Base-by-base conservation (phyloP, 2,113 vertebrate genomes). In the Sciurus niger region DNA sequence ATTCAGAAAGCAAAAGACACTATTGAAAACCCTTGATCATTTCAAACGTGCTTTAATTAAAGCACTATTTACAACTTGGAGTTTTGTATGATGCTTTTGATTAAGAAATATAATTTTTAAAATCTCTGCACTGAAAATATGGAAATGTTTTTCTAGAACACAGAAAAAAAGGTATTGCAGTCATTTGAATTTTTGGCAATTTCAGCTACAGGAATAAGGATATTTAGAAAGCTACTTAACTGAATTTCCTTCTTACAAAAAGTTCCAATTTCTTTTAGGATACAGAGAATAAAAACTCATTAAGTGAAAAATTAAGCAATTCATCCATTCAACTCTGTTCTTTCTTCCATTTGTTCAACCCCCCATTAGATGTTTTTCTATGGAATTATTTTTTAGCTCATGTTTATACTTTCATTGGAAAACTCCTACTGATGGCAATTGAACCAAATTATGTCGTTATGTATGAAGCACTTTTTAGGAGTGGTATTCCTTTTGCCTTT, bases 1-100 rank as follows among this genome's bases (percentile, higher is more conserved):
- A 86, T 74, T 92, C 58, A 65, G 67, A 84, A 96, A 76, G 25
- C 25, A 65, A 70, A 89, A 90, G 51, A 65, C 12, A 8, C 13
- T 93, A 25, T 20, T 73, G 22, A 89, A 96, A 90, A 85, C 91
- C 28, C 9, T 48, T 82, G n/a, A 93, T 53, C 90, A 11, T 30
- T 74, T 95, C 30, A 28, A 63, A 91, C 51, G 7, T 73, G 8
- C 46, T 76, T 92, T 95, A 90, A 94, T 46, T 86, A 89, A 95
- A 51, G 30, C 22, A 55, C 9, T 53, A 6, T 84, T 93, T 84
- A 63, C 30, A 89, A 83, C 13, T 22, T 40, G 70, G 37, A 84
- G 6, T 48, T 51, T 48, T 67, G 28, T 83, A 40, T 83, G 34
- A 34, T 53, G 55, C 40, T 80, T 96, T 80, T 93, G 48, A 92